A percentile compares a stretch with the other conserved stretches of the same genome.
Evolutionary conservation across 1,140 invertebrate genomes (phyloP).

Genomic region (Diprion similis): DNA sequence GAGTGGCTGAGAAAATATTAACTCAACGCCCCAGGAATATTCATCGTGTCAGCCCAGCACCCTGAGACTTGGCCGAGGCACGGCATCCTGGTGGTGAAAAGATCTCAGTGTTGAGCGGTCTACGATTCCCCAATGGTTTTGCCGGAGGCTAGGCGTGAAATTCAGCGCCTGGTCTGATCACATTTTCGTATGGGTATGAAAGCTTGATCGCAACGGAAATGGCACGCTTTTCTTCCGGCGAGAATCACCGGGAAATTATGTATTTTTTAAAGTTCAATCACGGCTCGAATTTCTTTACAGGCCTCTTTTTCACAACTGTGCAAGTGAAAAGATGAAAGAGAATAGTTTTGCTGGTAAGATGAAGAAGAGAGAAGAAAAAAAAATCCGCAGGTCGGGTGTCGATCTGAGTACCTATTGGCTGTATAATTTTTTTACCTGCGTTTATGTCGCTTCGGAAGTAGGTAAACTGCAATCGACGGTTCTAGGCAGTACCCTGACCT

Average conservation of each 20-base stretch:
- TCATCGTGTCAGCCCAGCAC: neutral
- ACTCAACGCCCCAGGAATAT: neutral
- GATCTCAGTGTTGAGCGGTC: neutral
- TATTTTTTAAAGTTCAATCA: too few species aligned
- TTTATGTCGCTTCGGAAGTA: neutral
- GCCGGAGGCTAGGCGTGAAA: neutral
- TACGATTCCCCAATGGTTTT: neutral
- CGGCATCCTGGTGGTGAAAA: neutral
- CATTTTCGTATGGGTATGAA: neutral
- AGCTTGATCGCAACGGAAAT: neutral
- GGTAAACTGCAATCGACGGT: conserved; percentile 1
- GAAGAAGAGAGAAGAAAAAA: neutral
- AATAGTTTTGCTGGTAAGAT: too few species aligned
- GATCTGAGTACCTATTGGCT: neutral
- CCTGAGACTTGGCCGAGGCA: too few species aligned
- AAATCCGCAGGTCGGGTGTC: neutral
- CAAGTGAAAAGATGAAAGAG: too few species aligned
- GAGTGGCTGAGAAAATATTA: conserved; percentile 5
- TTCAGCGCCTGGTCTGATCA: too few species aligned
- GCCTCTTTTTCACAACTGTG: too few species aligned
- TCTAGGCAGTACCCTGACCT: conserved; percentile 40
- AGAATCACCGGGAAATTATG: too few species aligned
- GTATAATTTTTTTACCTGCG: neutral
- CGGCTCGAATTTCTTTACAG: too few species aligned
- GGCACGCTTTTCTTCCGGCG: neutral